A percentile compares a stretch with the other conserved stretches of the same genome.
phyloP scores from a whole-genome alignment of 2,113 vertebrate species.

The Andinoacara biseriatus region DNA sequence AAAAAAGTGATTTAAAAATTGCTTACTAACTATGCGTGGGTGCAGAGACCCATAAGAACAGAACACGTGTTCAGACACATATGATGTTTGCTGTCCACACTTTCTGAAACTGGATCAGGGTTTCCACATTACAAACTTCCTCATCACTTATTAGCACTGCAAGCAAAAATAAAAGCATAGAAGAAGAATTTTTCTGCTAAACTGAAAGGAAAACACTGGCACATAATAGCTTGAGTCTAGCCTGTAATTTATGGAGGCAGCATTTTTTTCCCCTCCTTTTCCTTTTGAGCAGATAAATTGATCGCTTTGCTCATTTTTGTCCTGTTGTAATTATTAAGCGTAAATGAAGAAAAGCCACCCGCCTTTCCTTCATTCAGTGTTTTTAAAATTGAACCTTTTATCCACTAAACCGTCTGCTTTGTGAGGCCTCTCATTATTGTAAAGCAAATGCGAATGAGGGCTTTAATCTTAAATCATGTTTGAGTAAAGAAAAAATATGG shows the following conservation, averaged over 20 bases:
- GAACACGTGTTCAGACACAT: background rate
- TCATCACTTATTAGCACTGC: background rate
- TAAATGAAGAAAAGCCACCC: conserved; percentile 1
- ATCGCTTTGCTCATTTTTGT: conserved; percentile 21
- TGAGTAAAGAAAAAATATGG: conserved; percentile 35
- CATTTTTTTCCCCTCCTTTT: background rate
- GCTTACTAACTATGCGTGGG: no score
- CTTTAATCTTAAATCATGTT: conserved; percentile 23
- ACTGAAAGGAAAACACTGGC: background rate
- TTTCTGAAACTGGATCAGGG: background rate
- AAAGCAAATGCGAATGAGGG: background rate
- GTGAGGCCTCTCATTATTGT: background rate
- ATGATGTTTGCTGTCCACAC: background rate
- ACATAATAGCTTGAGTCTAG: background rate
- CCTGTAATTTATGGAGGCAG: conserved; percentile 8
- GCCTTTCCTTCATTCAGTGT: background rate
- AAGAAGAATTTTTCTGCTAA: background rate
- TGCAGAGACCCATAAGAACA: background rate
- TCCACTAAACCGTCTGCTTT: conserved; percentile 2
- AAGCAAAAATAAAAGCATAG: background rate
- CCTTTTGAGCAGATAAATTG: conserved; percentile 15
- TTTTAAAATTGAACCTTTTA: conserved; percentile 10
- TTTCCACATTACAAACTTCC: background rate
- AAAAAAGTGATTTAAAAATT: no score
- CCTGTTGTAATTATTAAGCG: conserved; percentile 11